These are phyloP conservation scores for Sarcophilus harrisii DNA, from an alignment of 2,797 vertebrate species.

Conservation along the genomic window DNA sequence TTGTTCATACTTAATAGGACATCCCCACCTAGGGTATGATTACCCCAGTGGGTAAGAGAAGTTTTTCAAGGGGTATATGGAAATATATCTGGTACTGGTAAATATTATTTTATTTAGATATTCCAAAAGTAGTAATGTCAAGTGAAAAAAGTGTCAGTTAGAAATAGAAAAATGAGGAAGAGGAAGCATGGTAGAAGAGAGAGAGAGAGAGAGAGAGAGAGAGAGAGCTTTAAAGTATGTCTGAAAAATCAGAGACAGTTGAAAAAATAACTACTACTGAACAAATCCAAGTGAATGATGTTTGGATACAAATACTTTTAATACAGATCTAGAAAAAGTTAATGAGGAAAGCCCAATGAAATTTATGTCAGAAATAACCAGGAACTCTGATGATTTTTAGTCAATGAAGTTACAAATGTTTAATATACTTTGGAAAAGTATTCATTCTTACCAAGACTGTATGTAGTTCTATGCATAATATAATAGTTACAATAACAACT, in stretches of 20 bases:
- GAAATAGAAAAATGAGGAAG: too few relatives aligned
- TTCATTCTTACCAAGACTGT: neutral
- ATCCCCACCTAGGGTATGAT: too few relatives aligned
- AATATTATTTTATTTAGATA: neutral
- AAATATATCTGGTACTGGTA: neutral
- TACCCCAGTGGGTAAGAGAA: neutral
- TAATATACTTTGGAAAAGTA: neutral
- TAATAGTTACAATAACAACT: neutral
- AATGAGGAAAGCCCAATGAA: neutral
- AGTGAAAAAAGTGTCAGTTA: neutral
- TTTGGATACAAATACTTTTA: neutral
- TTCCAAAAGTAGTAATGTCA: neutral
- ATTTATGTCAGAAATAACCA: neutral
- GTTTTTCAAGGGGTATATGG: neutral
- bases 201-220: too few relatives aligned
- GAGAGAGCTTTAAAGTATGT: neutral
- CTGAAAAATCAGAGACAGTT: neutral
- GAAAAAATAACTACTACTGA: neutral
- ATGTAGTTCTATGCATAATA: neutral
- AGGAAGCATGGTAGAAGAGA: too few relatives aligned
- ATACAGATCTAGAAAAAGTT: neutral
- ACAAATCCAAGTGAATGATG: neutral
- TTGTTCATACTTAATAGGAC: neutral
- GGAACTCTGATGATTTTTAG: neutral
- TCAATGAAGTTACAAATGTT: neutral